Percentiles rank a stretch among this genome's conserved stretches.
Conservation (phyloP, 2,113 vertebrate genomes). For the Calyptommatus sinebrachiatus region DNA sequence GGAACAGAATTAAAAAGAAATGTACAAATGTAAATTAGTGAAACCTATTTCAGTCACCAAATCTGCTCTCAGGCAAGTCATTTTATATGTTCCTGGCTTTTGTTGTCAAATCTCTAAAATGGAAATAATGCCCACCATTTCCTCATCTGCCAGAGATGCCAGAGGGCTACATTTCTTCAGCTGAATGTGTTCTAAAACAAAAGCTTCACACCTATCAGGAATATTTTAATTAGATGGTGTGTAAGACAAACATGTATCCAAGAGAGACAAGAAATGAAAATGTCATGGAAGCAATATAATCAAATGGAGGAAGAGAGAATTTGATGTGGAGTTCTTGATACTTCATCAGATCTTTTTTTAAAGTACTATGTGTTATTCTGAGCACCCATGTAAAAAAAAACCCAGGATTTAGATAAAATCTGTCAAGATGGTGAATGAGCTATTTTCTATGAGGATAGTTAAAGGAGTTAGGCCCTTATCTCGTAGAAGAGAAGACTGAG, state of each 20-base stretch:
- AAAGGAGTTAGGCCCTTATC: too few relatives aligned
- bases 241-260: not conserved
- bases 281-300: not conserved
- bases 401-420: too few relatives aligned
- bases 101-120: not conserved
- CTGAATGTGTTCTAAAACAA: not conserved
- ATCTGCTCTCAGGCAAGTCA: slow-evolving; percentile 1
- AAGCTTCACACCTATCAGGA: not conserved
- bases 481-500: too few relatives aligned
- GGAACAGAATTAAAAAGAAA: slow-evolving; percentile 9
- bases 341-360: too few relatives aligned
- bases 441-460: too few relatives aligned
- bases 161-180: not conserved
- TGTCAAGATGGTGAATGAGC: too few relatives aligned
- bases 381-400: too few relatives aligned
- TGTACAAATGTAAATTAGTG: not conserved
- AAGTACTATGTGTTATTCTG: too few relatives aligned
- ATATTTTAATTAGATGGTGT: slow-evolving; percentile 5
- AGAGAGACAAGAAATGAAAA: not conserved
- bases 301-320: not conserved
- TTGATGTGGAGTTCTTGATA: not conserved
- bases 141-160: not conserved
- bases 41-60: not conserved
- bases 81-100: not conserved
- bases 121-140: not conserved